Percentiles rank a stretch among this genome's conserved stretches.
Evolutionary conservation across 2,888 invertebrate genomes (phyloP).

Genomic region (Andrena praecox): DNA sequence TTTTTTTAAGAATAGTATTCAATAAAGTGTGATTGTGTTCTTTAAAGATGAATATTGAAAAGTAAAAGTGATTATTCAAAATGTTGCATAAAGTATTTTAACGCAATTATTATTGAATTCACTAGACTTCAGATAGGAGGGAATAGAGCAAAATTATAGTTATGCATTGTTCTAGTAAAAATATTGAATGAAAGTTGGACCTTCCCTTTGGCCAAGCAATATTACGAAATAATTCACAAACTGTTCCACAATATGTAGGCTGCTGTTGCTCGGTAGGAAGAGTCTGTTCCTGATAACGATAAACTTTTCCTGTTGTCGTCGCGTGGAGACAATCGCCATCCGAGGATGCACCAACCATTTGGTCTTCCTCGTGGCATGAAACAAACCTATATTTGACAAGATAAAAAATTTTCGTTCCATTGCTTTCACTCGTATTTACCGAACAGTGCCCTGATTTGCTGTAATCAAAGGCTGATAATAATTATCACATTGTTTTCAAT

Average conservation of each 20-base stretch:
- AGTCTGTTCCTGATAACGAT: constrained; percentile 69
- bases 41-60: no score
- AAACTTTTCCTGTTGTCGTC: constrained; percentile 69
- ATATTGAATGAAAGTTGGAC: constrained; percentile 13
- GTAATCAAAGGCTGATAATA: background rate
- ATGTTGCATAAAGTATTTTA: background rate
- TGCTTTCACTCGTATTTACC: background rate
- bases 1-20: no score
- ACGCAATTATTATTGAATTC: background rate
- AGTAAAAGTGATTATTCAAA: background rate
- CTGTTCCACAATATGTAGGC: constrained; percentile 41
- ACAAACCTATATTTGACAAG: constrained; percentile 27
- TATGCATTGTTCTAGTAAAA: background rate
- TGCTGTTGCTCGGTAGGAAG: constrained; percentile 56
- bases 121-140: background rate
- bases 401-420: constrained; percentile 36
- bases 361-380: constrained; percentile 44
- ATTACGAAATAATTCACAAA: constrained; percentile 61
- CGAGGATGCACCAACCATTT: constrained; percentile 48
- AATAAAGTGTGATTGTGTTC: no score
- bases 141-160: background rate
- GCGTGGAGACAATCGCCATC: constrained; percentile 52
- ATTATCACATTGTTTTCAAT: background rate
- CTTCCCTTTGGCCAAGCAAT: constrained; percentile 41
- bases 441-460: background rate